Base-by-base conservation (phyloP, 2,888 invertebrate genomes). In the Stegophylla sp. region DNA sequence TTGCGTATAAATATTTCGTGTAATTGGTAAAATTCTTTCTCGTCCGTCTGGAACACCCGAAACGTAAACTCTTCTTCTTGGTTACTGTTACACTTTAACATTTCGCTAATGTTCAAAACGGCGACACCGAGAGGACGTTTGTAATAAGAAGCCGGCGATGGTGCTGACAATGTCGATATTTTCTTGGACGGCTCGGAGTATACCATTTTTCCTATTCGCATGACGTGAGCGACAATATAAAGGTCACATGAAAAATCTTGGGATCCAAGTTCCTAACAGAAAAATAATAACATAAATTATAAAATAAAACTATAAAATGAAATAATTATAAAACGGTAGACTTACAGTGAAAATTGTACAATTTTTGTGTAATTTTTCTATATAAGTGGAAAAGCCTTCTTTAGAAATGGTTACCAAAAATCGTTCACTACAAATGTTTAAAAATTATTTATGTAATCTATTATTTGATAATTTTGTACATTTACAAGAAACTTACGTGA, bases 1-100 rank as follows among this genome's bases (percentile, higher is more conserved):
- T 93, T 94, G 84, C 92, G 91, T 84, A 97, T 95, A 28, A 97
- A 90, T 85, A 93, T 91, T 86, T 97, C 97, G 86, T 96, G 96
- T 81, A 96, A 87, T 85, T 94, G 93, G 86, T 94, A 92, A 85
- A 95, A 97, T 86, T 96, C 96, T 86, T 94, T 95, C 86, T 97
- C 89, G 76, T 85, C 94, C 86, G 94, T 94, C 88, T 94, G 94
- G 85, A 91, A 93, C 1, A 95, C 91, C 91, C 93, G 86, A 48
- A 84, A 83, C 0, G 91, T 93, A 85, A 91, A 92, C 86, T 95
- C 94, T 82, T 91, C 91, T 85, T 94, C 94, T 83, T 92, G 91
- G 0, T 86, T 84, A 13, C 87, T 87, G 0, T 73, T 71, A 2
- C 85, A 85, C 82, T 88, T 88, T 74, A 83, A 82, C 51, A 84